Evolutionary conservation across 2,113 vertebrate genomes (phyloP).

Genomic region (Coptodon rendalli): DNA sequence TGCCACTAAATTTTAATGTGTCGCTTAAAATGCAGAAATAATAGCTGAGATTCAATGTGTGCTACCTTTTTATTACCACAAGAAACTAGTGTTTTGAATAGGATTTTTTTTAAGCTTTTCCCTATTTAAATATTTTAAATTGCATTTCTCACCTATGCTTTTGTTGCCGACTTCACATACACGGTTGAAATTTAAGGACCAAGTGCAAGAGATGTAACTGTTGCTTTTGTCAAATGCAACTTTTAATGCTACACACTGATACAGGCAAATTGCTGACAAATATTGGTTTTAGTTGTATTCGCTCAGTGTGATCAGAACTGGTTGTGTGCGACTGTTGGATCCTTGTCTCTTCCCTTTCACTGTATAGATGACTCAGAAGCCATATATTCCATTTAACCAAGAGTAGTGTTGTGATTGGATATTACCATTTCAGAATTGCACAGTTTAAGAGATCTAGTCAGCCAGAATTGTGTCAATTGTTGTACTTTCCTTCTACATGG

Average conservation of each 20-base stretch:
- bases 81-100: neutral
- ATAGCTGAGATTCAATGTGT: neutral
- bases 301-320: neutral
- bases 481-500: constrained; percentile 35
- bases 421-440: constrained; percentile 51
- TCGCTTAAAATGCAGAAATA: neutral
- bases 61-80: constrained; percentile 8
- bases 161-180: neutral
- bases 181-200: constrained; percentile 52
- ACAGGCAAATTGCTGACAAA: neutral
- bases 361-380: constrained; percentile 46
- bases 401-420: constrained; percentile 64
- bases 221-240: constrained; percentile 6
- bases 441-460: constrained; percentile 25
- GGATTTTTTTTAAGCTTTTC: neutral
- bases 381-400: constrained; percentile 48
- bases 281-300: neutral
- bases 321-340: neutral
- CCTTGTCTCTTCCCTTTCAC: constrained; percentile 4
- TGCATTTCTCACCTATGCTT: neutral
- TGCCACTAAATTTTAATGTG: neutral
- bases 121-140: neutral
- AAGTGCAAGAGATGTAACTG: constrained; percentile 38
- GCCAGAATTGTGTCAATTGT: constrained; percentile 43
- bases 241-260: neutral